Evolutionary conservation across 2,797 vertebrate genomes (phyloP).

Genomic region (Mormyrus proboscirostris): DNA sequence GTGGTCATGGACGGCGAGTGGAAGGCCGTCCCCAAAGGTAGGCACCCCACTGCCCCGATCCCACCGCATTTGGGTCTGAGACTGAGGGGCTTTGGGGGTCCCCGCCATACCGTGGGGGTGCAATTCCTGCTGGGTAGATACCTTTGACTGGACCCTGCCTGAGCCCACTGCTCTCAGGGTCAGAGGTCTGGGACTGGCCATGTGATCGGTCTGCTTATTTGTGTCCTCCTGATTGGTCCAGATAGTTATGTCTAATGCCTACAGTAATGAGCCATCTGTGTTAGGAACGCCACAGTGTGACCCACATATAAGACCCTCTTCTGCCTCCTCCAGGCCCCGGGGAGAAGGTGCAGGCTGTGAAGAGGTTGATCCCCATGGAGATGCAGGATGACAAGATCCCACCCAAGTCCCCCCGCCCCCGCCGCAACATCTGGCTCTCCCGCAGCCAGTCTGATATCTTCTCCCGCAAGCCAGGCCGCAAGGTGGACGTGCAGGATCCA

Average conservation of each 20-base stretch:
- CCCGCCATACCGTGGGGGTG: background rate
- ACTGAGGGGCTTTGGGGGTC: background rate
- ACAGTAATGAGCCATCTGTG: background rate
- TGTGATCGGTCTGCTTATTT: background rate
- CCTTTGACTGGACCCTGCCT: background rate
- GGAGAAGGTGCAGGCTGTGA: conserved; percentile 82
- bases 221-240: background rate
- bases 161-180: background rate
- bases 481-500: conserved; percentile 86
- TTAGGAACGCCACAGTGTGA: background rate
- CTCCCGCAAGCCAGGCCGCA: conserved; percentile 75
- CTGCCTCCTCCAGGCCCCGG: conserved; percentile 44
- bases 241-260: background rate
- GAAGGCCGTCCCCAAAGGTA: conserved; percentile 74
- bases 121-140: background rate
- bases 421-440: conserved; percentile 87
- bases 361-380: conserved; percentile 76
- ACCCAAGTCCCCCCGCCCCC: conserved; percentile 83
- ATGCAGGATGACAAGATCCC: conserved; percentile 83
- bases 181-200: background rate
- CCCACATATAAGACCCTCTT: background rate
- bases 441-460: conserved; percentile 97
- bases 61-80: background rate
- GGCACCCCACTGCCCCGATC: background rate
- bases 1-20: conserved; percentile 65